Base-by-base conservation (phyloP, 2,888 invertebrate species). In the Notocelia uddmanniana region DNA sequence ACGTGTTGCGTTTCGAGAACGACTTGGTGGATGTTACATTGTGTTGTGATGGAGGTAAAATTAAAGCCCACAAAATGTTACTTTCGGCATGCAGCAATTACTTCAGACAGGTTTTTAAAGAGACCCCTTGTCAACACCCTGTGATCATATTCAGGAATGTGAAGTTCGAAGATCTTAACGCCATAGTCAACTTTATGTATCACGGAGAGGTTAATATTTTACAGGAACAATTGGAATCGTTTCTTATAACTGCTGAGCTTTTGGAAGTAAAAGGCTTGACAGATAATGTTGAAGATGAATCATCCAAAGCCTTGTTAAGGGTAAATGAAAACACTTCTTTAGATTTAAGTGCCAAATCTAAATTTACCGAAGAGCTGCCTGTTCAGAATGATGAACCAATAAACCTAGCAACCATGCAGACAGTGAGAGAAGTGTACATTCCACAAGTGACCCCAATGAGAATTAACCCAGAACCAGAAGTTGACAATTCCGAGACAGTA, bases 11-110 rank as follows among this genome's bases (percentile, higher is more conserved):
- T 69, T 94, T 94, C 77, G 95, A 95, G 81, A 95, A 95, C 88
- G 96, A 95, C 90, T 95, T 97, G 76, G 97, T 97, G 68, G 98
- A 98, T 93, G 97, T 97, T 68, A 98, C 97, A 74, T 91, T 98
- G 76, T 97, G 97, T 86, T 97, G 97, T 84, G 97, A 97, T 87
- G 97, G 97, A 75, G 96, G 96, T 74, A 96, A 96, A 90, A 96
- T 98, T 77, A 96, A 96, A 82, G 97, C 97, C 50, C 98, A 98
- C 84, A 97, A 97, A 94, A 96, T 97, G 94, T 94, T 98, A 66
- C 92, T 98, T 23, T 97, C 97, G 0, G 97, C 97, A 8, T 98
- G 97, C 85, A 97, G 97, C 81, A 95, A 95, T 77, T 98, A 97
- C 85, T 97, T 98, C 84, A 95, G 94, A 77, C 95, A 95, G 82